Evolutionary conservation across 2,888 invertebrate species (phyloP).

Genomic region (Ormyrus thymus): DNA sequence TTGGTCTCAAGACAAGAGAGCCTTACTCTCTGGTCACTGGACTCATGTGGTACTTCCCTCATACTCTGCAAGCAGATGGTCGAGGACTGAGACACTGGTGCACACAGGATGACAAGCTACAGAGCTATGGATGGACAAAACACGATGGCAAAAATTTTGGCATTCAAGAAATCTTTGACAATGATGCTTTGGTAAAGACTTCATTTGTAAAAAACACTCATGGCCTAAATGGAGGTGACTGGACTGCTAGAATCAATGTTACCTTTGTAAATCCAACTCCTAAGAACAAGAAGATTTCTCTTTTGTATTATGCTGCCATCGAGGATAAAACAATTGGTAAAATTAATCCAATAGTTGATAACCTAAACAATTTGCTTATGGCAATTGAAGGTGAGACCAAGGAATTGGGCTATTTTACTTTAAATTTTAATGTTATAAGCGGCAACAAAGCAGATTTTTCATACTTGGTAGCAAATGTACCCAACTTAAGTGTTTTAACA

Average conservation of each 20-base stretch:
- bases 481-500: constrained; percentile 83
- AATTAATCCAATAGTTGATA: constrained; percentile 75
- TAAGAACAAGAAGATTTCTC: constrained; percentile 76
- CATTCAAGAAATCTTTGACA: constrained; percentile 90
- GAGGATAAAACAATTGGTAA: constrained; percentile 83
- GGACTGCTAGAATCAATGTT: constrained; percentile 90
- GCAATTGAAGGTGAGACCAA: constrained; percentile 86
- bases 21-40: constrained; percentile 93
- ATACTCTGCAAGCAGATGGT: constrained; percentile 80
- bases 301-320: constrained; percentile 89
- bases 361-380: constrained; percentile 77
- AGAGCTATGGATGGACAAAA: constrained; percentile 89
- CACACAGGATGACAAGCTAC: constrained; percentile 88
- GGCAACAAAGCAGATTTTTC: constrained; percentile 83
- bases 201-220: constrained; percentile 91
- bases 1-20: constrained; percentile 93
- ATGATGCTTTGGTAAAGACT: constrained; percentile 85
- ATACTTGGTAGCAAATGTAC: constrained; percentile 83
- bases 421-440: constrained; percentile 74
- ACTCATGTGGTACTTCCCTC: constrained; percentile 96
- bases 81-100: constrained; percentile 93
- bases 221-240: constrained; percentile 91
- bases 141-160: constrained; percentile 97
- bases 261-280: constrained; percentile 62
- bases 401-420: constrained; percentile 85